Base-by-base conservation (phyloP, 2,797 vertebrate genomes). In the Parambassis ranga region DNA sequence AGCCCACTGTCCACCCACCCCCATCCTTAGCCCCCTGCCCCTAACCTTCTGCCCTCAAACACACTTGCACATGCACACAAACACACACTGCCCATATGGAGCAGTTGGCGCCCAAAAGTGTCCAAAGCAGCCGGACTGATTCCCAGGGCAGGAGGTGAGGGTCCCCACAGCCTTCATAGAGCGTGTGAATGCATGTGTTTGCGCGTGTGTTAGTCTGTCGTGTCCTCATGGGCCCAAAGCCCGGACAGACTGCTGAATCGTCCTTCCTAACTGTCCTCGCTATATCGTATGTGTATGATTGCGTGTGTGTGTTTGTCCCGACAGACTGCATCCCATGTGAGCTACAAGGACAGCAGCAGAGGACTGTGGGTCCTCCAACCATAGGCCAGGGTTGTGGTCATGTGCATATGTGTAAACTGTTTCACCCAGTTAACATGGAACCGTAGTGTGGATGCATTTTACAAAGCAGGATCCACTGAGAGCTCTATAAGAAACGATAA, bases 141-240 rank as follows among this genome's bases (percentile, higher is more conserved):
- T 93, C 92, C 91, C 92, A 93, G 90, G 91, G 91, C 92, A 92
- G 91, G 92, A 92, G 91, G 91, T 91, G 85, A 92, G 88, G 89
- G 89, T 89, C 87, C 85, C 85, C 52, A 65, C 78, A 65, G 89
- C 72, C 83, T 72, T 79, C 65, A 67, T 56, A 20, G 43, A 62
- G 66, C 65, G 48, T 63, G 33, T 60, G 65, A 30, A 23, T 57
- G 71, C 31, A 46, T 48, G 24, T 49, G 33, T 64, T 44, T 63
- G 49, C 69, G 71, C 79, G 65, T 55, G 61, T 65, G 60, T 79
- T 58, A 50, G 13, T 75, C 65, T 60, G 55, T 66, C 14, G 70
- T 59, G 75, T 87, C 83, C 82, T 90, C 73, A 16, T 81, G 86
- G 80, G 78, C 87, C 79, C 57, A 51, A 67, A 67, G 65, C 68